Evolutionary conservation across 1,140 invertebrate genomes (phyloP).

Genomic region (Micrasema longulum): DNA sequence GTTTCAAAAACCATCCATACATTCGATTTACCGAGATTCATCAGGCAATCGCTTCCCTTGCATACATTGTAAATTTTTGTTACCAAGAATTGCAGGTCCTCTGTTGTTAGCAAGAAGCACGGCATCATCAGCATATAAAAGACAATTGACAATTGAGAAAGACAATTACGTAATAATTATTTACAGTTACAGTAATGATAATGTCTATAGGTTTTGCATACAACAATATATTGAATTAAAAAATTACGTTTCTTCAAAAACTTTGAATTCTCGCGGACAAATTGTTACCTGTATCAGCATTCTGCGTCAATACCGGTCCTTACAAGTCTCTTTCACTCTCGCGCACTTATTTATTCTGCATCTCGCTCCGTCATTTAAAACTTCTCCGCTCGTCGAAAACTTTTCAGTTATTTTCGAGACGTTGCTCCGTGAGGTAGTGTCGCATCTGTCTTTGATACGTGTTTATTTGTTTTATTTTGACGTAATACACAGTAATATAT

Average conservation of each 20-base stretch:
- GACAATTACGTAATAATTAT: too few relatives aligned
- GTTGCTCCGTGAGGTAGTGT: not conserved
- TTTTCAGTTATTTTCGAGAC: constrained; percentile 27
- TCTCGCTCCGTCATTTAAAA: constrained; percentile 5
- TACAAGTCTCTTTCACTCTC: constrained; percentile 12
- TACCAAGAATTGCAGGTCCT: too few relatives aligned
- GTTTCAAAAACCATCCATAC: too few relatives aligned
- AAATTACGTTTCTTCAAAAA: not conserved
- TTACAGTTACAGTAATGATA: too few relatives aligned
- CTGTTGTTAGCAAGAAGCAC: too few relatives aligned
- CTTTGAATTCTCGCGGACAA: constrained; percentile 24
- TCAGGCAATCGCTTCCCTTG: too few relatives aligned
- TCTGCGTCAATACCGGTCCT: constrained; percentile 1
- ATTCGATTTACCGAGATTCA: too few relatives aligned
- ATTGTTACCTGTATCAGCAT: not conserved
- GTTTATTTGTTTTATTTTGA: constrained; percentile 32
- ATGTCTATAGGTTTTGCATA: too few relatives aligned
- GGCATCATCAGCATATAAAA: too few relatives aligned
- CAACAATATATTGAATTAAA: too few relatives aligned
- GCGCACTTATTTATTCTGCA: not conserved
- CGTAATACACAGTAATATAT: constrained; percentile 20
- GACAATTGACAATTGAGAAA: too few relatives aligned
- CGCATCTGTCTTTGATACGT: not conserved
- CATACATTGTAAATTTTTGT: too few relatives aligned
- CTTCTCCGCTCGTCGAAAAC: not conserved